Percentiles rank a stretch among this genome's conserved stretches.
Conservation (phyloP, 2,888 invertebrate genomes). For the Mythimna vitellina region DNA sequence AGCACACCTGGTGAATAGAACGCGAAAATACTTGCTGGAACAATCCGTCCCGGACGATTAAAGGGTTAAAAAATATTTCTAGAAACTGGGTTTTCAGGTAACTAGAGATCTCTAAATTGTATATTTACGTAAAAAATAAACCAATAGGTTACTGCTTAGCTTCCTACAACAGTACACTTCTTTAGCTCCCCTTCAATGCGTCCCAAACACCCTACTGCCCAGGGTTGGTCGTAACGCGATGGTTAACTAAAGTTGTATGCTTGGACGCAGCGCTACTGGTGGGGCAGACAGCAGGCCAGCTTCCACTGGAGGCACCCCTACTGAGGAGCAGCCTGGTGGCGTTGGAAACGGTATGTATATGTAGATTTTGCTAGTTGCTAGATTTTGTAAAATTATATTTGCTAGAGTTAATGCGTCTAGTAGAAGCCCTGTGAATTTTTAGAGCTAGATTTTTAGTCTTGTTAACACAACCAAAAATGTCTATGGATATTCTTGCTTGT, state of each 20-base stretch:
- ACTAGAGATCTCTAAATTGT: background rate
- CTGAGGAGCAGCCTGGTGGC: constrained; percentile 94
- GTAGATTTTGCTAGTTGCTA: background rate
- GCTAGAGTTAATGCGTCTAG: background rate
- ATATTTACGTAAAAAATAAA: background rate
- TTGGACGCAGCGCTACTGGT: constrained; percentile 94
- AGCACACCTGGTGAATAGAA: too few species aligned
- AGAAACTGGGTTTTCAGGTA: background rate
- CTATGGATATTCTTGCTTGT: background rate
- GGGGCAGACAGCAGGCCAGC: constrained; percentile 97
- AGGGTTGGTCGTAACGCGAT: background rate
- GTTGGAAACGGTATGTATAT: constrained; percentile 90
- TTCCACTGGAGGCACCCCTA: constrained; percentile 94
- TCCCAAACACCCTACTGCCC: background rate
- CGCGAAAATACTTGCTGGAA: too few species aligned
- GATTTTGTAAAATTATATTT: background rate
- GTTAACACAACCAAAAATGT: background rate
- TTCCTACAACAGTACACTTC: constrained; percentile 26
- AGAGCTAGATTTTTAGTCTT: background rate
- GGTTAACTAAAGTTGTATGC: constrained; percentile 43
- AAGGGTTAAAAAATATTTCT: background rate
- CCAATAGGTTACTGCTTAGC: constrained; percentile 22
- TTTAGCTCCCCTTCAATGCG: constrained; percentile 5
- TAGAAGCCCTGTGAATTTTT: background rate
- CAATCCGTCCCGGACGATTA: too few species aligned